A percentile compares a stretch with the other conserved stretches of the same genome.
phyloP scores from a whole-genome alignment of 2,888 invertebrate genomes.

The Graphium colonna region DNA sequence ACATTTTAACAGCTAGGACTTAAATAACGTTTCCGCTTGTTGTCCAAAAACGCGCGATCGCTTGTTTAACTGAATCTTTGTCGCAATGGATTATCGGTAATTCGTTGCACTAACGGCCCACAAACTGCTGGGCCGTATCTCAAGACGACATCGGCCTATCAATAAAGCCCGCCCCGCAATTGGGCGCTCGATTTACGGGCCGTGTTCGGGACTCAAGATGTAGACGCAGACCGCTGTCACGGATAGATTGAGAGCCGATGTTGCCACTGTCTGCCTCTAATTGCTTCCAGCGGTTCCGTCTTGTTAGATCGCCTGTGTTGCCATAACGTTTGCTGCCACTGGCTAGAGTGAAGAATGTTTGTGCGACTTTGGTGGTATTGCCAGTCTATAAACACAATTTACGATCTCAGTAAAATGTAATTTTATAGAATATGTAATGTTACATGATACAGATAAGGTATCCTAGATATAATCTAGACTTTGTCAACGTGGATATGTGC shows the following conservation, averaged over 20 bases:
- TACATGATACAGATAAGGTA: too few relatives aligned
- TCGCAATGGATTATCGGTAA: conserved; percentile 43
- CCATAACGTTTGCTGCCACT: neutral
- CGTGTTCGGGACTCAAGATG: conserved; percentile 28
- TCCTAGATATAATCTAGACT: too few relatives aligned
- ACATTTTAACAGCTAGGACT: too few relatives aligned
- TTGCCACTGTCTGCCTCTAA: conserved; percentile 17
- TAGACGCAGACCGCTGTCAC: conserved; percentile 27
- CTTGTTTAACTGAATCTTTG: too few relatives aligned
- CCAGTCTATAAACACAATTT: too few relatives aligned
- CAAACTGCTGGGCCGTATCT: conserved; percentile 63
- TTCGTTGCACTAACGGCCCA: conserved; percentile 32
- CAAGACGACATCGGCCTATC: conserved; percentile 70
- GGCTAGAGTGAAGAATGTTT: neutral
- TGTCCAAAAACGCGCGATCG: too few relatives aligned
- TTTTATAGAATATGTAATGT: too few relatives aligned
- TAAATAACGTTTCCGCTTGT: too few relatives aligned
- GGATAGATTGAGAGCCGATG: conserved; percentile 30
- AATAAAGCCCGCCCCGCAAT: conserved; percentile 49
- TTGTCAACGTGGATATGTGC: too few relatives aligned
- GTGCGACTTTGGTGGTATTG: too few relatives aligned
- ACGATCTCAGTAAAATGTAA: too few relatives aligned
- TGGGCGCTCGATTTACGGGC: conserved; percentile 39
- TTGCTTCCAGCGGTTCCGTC: conserved; percentile 19
- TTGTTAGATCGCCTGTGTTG: conserved; percentile 13